phyloP scores from a whole-genome alignment of 2,888 invertebrate species.

The Formica aserva region DNA sequence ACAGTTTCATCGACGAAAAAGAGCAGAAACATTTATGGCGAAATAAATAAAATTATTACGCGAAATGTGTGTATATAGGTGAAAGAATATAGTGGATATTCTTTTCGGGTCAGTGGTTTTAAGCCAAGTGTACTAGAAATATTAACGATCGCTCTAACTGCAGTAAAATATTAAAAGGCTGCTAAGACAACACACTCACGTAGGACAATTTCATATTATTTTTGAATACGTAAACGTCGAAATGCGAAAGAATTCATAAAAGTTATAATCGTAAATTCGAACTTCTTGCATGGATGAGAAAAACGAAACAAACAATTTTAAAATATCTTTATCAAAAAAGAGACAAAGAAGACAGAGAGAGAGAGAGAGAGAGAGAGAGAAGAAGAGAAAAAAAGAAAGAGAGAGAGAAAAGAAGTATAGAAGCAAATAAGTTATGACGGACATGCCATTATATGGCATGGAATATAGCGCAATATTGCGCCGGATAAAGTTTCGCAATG shows the following conservation, averaged over 20 bases:
- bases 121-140: slow-evolving; percentile 45
- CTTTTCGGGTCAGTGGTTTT: slow-evolving; percentile 39
- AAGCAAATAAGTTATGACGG: slow-evolving; percentile 9
- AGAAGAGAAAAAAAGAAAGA: neutral
- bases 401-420: neutral
- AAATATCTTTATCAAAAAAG: neutral
- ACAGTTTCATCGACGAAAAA: neutral
- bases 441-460: neutral
- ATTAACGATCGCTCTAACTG: slow-evolving; percentile 35
- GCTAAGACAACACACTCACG: slow-evolving; percentile 11
- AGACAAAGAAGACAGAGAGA: neutral
- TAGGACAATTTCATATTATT: slow-evolving; percentile 1
- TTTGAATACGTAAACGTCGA: slow-evolving; percentile 29
- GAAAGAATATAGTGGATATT: slow-evolving; percentile 32
- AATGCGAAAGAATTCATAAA: neutral
- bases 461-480: neutral
- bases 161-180: slow-evolving; percentile 43
- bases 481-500: slow-evolving; percentile 3
- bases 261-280: slow-evolving; percentile 14
- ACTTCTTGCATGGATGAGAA: neutral
- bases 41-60: slow-evolving; percentile 50
- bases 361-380: no score
- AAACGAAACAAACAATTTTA: slow-evolving; percentile 6
- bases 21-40: slow-evolving; percentile 6
- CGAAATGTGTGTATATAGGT: neutral